Percentiles rank a stretch among this genome's conserved stretches.
These are phyloP conservation scores for Cyrtodaria siliqua DNA, from an alignment of 2,888 invertebrate genomes.

Conservation along the genomic window DNA sequence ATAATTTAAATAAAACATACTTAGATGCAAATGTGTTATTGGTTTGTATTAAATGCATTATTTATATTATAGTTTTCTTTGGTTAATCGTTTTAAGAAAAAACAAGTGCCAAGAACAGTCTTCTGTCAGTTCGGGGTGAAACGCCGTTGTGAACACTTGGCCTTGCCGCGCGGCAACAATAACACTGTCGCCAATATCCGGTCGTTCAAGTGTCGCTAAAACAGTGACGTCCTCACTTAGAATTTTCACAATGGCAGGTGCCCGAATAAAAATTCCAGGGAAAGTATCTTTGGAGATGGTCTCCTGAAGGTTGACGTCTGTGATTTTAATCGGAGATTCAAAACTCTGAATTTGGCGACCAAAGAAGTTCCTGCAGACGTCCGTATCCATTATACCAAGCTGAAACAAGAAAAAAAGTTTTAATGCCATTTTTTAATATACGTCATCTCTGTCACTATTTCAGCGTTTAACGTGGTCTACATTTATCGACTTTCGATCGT, in stretches of 20 bases:
- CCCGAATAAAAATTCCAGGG: slow-evolving; percentile 80
- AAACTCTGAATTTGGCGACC: slow-evolving; percentile 80
- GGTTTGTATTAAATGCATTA: too few relatives aligned
- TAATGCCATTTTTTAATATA: too few relatives aligned
- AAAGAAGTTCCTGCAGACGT: slow-evolving; percentile 77
- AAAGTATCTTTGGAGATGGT: slow-evolving; percentile 47
- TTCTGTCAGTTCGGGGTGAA: slow-evolving; percentile 82
- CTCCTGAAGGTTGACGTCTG: slow-evolving; percentile 39
- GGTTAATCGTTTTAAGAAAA: slow-evolving; percentile 74
- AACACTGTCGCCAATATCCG: slow-evolving; percentile 54
- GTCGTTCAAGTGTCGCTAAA: slow-evolving; percentile 64
- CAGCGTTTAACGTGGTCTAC: too few relatives aligned
- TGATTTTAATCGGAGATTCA: slow-evolving; percentile 68
- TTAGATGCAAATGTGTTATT: too few relatives aligned
- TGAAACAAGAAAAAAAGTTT: too few relatives aligned
- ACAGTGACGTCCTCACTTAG: slow-evolving; percentile 64
- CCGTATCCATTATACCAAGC: slow-evolving; percentile 74
- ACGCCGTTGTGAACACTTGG: slow-evolving; percentile 77
- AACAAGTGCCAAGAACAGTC: slow-evolving; percentile 78
- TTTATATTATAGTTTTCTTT: too few relatives aligned
- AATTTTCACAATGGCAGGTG: slow-evolving; percentile 74
- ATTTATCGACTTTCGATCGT: too few relatives aligned
- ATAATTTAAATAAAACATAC: too few relatives aligned
- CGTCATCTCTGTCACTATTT: too few relatives aligned
- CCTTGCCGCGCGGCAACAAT: slow-evolving; percentile 78